Percentiles rank a stretch among this genome's conserved stretches.
These are phyloP conservation scores for Leptinotarsa undecemlineata DNA, from an alignment of 1,140 invertebrate genomes.

Conservation along the genomic window DNA sequence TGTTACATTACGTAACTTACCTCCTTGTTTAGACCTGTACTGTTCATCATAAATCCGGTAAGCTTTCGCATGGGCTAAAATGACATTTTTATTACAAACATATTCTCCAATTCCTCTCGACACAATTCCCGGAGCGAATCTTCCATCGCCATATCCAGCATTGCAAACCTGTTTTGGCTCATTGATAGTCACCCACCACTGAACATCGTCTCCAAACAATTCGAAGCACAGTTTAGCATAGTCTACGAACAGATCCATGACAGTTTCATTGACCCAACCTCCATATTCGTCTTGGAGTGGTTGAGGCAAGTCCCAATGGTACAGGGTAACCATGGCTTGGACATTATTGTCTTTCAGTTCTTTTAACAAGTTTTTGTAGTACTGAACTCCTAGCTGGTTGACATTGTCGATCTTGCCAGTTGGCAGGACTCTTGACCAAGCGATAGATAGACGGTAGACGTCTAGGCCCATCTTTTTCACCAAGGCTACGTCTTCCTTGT, in stretches of 20 bases:
- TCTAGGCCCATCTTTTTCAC: slow-evolving; percentile 5
- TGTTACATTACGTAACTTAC: slow-evolving; percentile 36
- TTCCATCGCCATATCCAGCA: slow-evolving; percentile 18
- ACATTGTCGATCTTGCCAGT: slow-evolving; percentile 10
- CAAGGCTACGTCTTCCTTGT: slow-evolving; percentile 18
- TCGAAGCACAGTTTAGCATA: slow-evolving; percentile 47
- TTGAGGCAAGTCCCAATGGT: slow-evolving; percentile 52
- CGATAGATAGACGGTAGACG: slow-evolving; percentile 7
- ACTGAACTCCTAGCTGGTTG: slow-evolving; percentile 11
- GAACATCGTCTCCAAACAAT: slow-evolving; percentile 36
- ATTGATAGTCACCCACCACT: slow-evolving; percentile 14
- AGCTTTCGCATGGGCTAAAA: slow-evolving; percentile 48
- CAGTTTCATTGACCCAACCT: slow-evolving; percentile 48
- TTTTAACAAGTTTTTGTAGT: slow-evolving; percentile 18
- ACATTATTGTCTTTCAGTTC: slow-evolving; percentile 20
- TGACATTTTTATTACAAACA: slow-evolving; percentile 30
- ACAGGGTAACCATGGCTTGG: slow-evolving; percentile 57
- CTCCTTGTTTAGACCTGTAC: slow-evolving; percentile 54
- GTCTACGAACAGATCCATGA: slow-evolving; percentile 49
- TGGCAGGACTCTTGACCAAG: slow-evolving; percentile 19
- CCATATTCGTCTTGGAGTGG: slow-evolving; percentile 46
- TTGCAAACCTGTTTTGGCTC: slow-evolving; percentile 21
- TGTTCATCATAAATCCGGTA: slow-evolving; percentile 62
- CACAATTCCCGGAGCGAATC: slow-evolving; percentile 57
- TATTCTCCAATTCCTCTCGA: slow-evolving; percentile 60